Conservation (phyloP, 2,797 vertebrate species). For the Limnodromus scolopaceus region DNA sequence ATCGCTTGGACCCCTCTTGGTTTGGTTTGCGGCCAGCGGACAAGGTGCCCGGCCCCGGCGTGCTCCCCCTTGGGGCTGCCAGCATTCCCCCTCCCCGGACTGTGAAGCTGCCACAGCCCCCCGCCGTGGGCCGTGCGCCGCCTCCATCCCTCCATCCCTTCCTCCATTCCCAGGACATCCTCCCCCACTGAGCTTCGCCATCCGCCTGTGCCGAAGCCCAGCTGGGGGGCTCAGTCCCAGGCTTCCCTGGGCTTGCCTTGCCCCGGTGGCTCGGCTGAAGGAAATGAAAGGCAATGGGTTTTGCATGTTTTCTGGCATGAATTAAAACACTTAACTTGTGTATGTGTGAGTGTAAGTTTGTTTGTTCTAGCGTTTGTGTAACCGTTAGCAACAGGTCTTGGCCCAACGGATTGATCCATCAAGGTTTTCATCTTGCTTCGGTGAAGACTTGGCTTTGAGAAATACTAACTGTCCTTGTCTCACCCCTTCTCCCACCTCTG, state of each 20-base stretch:
- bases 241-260: slow-evolving; percentile 1
- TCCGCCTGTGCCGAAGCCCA: background rate
- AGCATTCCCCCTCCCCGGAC: background rate
- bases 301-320: slow-evolving; percentile 84
- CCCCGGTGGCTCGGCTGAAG: slow-evolving; percentile 35
- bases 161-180: background rate
- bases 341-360: slow-evolving; percentile 75
- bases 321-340: slow-evolving; percentile 79
- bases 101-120: slow-evolving; percentile 2
- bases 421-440: slow-evolving; percentile 44
- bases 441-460: slow-evolving; percentile 62
- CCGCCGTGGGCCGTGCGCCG: background rate
- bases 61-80: slow-evolving; percentile 3
- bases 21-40: slow-evolving; percentile 10
- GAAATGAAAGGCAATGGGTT: slow-evolving; percentile 68
- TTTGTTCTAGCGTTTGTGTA: slow-evolving; percentile 78
- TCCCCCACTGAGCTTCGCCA: background rate
- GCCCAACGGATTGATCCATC: slow-evolving; percentile 54
- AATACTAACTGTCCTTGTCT: slow-evolving; percentile 60
- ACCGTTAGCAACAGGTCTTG: slow-evolving; percentile 74
- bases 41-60: background rate
- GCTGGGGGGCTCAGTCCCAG: background rate
- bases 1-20: slow-evolving; percentile 2
- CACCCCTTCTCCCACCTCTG: background rate
- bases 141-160: background rate